Percentiles rank a stretch among this genome's conserved stretches.
Conservation (phyloP, 2,113 vertebrate genomes). For the Aegithalos caudatus region DNA sequence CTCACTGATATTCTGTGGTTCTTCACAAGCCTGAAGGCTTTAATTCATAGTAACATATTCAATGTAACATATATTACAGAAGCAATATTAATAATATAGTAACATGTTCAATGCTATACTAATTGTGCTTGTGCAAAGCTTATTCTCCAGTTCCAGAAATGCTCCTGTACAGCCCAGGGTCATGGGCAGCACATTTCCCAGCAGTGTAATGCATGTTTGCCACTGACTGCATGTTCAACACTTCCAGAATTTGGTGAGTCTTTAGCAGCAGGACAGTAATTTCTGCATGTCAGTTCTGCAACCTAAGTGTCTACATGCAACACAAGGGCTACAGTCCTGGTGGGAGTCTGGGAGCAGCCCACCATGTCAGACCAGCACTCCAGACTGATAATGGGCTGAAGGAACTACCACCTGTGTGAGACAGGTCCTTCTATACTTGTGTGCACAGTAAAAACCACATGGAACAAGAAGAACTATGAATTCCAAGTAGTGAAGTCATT, state of each 20-base stretch:
- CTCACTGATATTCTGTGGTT: background rate
- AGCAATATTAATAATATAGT: background rate
- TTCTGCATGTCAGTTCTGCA: background rate
- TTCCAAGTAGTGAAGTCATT: background rate
- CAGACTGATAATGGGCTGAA: background rate
- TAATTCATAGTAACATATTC: background rate
- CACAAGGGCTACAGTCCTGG: background rate
- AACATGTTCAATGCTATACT: background rate
- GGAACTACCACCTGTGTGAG: background rate
- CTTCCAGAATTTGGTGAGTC: background rate
- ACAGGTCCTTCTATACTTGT: background rate
- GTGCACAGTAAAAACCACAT: background rate
- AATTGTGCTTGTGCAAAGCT: background rate
- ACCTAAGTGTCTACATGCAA: background rate
- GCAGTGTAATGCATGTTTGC: background rate
- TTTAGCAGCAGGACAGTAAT: background rate
- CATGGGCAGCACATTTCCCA: background rate
- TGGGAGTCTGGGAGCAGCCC: background rate
- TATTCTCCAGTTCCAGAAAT: background rate
- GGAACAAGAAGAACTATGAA: background rate
- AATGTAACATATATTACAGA: background rate
- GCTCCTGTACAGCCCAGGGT: background rate
- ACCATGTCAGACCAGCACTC: background rate
- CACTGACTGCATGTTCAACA: rapidly evolving
- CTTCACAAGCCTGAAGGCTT: background rate